phyloP scores from a whole-genome alignment of 1,140 invertebrate genomes.

The Pantala flavescens region DNA sequence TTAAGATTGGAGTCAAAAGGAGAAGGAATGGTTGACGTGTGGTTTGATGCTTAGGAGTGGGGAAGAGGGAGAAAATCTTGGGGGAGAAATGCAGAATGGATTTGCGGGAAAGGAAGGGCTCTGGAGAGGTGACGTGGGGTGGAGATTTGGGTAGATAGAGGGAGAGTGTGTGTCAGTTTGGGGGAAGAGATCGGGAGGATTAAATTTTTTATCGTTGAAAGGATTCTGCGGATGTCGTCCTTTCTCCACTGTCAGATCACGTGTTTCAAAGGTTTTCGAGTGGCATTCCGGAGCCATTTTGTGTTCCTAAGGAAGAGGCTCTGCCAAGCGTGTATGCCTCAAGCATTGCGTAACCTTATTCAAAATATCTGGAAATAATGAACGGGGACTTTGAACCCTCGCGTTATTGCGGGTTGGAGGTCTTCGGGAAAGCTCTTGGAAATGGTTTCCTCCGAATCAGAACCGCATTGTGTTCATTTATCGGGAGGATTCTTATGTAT shows the following conservation, averaged over 20 bases:
- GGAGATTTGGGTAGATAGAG: not conserved
- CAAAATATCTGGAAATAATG: too few relatives aligned
- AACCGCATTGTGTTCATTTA: too few relatives aligned
- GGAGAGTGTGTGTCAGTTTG: not conserved
- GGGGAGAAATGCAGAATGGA: not conserved
- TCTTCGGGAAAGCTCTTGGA: too few relatives aligned
- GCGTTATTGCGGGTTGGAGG: too few relatives aligned
- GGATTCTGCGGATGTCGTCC: not conserved
- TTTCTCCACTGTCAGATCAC: slow-evolving; percentile 1
- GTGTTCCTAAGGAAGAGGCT: not conserved
- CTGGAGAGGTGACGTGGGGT: not conserved
- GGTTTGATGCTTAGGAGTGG: too few relatives aligned
- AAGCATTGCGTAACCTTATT: too few relatives aligned
- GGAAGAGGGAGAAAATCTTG: not conserved
- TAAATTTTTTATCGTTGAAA: slow-evolving; percentile 9
- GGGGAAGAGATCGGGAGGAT: not conserved
- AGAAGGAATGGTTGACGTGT: too few relatives aligned
- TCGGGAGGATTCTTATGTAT: too few relatives aligned
- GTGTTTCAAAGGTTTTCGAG: not conserved
- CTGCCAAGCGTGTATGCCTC: too few relatives aligned
- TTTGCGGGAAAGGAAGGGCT: not conserved
- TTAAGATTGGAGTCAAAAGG: too few relatives aligned
- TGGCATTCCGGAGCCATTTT: not conserved
- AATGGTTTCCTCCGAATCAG: too few relatives aligned
- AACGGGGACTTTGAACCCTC: too few relatives aligned